phyloP scores from a whole-genome alignment of 2,113 vertebrate genomes.

The Salminus brasiliensis region DNA sequence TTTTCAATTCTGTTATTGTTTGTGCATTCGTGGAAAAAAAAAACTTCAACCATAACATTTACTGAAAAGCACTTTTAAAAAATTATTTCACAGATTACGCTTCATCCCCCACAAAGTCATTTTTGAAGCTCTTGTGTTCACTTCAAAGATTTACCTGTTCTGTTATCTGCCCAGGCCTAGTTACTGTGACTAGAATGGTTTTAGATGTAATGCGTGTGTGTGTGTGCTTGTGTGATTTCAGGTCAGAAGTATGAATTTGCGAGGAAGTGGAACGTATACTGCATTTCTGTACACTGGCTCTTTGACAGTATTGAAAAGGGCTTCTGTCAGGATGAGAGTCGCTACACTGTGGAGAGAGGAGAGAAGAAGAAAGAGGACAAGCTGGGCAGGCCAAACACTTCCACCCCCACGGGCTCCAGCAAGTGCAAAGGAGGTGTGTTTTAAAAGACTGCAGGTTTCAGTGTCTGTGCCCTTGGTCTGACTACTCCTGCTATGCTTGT shows the following conservation, averaged over 20 bases:
- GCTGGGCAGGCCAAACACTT: constrained; percentile 77
- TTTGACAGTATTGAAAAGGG: constrained; percentile 94
- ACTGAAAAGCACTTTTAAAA: too few relatives aligned
- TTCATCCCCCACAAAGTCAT: too few relatives aligned
- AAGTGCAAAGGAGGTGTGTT: constrained; percentile 76
- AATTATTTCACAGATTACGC: too few relatives aligned
- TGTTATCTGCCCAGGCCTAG: too few relatives aligned
- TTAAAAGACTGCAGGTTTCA: neutral
- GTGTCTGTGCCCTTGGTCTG: too few relatives aligned
- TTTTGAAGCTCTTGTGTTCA: too few relatives aligned
- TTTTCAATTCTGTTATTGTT: too few relatives aligned
- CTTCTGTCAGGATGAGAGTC: constrained; percentile 92
- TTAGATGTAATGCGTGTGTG: neutral
- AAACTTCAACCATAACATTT: too few relatives aligned
- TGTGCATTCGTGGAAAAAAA: too few relatives aligned
- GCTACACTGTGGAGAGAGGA: constrained; percentile 78
- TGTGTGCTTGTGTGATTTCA: constrained; percentile 55
- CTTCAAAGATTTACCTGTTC: too few relatives aligned
- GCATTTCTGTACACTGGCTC: constrained; percentile 91
- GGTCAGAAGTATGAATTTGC: constrained; percentile 98
- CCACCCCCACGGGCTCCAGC: constrained; percentile 82
- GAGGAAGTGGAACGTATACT: constrained; percentile 93
- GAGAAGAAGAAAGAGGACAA: constrained; percentile 52
- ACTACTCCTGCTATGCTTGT: too few relatives aligned
- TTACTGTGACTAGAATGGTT: too few relatives aligned